Percentiles rank a stretch among this genome's conserved stretches.
Evolutionary conservation across 2,797 vertebrate genomes (phyloP).

Genomic region (Basileuterus tristriatus): DNA sequence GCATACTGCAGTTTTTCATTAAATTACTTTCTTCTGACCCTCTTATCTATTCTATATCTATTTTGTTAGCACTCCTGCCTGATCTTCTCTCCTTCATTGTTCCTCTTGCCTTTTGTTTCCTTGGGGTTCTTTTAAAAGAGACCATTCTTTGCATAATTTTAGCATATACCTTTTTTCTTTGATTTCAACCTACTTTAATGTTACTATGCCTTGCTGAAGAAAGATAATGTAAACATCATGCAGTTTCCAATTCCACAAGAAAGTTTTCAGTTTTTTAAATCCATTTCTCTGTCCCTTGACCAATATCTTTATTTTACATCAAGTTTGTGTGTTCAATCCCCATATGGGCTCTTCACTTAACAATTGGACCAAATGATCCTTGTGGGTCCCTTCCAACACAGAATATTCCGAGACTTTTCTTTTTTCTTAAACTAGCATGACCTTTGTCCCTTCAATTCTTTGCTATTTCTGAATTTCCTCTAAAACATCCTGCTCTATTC

Average conservation of each 20-base stretch:
- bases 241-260: neutral
- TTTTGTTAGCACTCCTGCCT: neutral
- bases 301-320: neutral
- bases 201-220: neutral
- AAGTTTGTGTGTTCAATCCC: neutral
- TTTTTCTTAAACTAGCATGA: neutral
- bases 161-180: neutral
- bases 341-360: neutral
- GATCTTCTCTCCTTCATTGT: neutral
- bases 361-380: neutral
- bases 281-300: neutral
- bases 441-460: slow-evolving; percentile 24
- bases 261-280: neutral
- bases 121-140: neutral
- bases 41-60: neutral
- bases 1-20: neutral
- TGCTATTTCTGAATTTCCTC: slow-evolving; percentile 21
- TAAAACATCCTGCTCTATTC: neutral
- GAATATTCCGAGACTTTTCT: neutral
- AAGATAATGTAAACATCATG: neutral
- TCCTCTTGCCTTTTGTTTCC: neutral
- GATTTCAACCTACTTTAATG: neutral
- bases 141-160: neutral
- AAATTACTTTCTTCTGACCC: neutral
- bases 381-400: neutral